These are phyloP conservation scores for Cryptomyrus ogoouensis DNA, from an alignment of 2,113 vertebrate species.

Conservation along the genomic window DNA sequence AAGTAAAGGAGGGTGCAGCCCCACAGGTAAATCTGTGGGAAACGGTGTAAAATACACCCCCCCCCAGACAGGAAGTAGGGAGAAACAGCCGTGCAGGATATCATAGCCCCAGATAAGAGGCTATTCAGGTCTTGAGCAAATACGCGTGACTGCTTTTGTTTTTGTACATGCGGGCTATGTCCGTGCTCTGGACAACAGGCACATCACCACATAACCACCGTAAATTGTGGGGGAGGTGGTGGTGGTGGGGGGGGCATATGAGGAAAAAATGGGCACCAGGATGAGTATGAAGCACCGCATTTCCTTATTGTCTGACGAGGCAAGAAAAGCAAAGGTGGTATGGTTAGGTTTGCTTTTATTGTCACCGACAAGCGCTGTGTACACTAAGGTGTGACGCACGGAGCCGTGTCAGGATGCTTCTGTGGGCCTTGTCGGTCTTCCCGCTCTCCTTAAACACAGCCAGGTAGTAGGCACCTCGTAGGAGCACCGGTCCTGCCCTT, in stretches of 20 bases:
- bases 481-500: constrained; percentile 63
- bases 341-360: background rate
- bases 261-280: background rate
- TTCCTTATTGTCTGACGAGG: background rate
- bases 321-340: background rate
- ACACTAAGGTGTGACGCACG: background rate
- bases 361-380: background rate
- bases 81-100: background rate
- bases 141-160: background rate
- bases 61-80: background rate
- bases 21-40: background rate
- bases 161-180: background rate
- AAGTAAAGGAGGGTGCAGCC: background rate
- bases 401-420: background rate
- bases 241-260: too few relatives aligned
- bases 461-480: constrained; percentile 79
- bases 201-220: too few relatives aligned
- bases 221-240: background rate
- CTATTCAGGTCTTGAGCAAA: background rate
- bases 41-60: background rate
- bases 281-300: background rate
- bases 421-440: background rate
- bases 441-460: constrained; percentile 73
- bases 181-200: background rate
- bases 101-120: background rate